phyloP scores from a whole-genome alignment of 1,140 invertebrate species.

The Bemisia tabaci region DNA sequence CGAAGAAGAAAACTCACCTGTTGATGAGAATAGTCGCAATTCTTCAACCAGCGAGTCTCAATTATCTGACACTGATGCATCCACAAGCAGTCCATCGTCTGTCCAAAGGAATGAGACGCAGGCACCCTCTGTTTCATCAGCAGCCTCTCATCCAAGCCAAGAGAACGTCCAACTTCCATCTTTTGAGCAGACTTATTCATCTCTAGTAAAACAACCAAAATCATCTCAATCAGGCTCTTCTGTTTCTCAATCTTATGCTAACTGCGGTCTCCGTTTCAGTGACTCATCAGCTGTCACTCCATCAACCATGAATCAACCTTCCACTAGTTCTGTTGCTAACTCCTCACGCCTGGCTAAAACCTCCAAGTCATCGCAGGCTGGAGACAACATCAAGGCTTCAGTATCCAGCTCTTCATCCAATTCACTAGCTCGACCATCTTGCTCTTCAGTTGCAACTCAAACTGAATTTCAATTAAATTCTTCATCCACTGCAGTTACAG shows the following conservation, averaged over 20 bases:
- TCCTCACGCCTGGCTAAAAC: too few species aligned
- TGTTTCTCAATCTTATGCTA: neutral
- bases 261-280: constrained; percentile 10
- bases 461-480: neutral
- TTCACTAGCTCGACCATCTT: too few species aligned
- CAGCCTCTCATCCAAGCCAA: neutral
- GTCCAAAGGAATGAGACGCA: neutral
- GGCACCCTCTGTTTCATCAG: neutral
- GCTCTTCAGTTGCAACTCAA: constrained; percentile 24
- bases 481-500: neutral
- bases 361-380: too few species aligned
- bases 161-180: constrained; percentile 16
- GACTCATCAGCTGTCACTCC: constrained; percentile 33
- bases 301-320: constrained; percentile 37
- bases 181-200: constrained; percentile 14
- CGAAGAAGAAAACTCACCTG: neutral
- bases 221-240: neutral
- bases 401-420: too few species aligned
- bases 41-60: neutral
- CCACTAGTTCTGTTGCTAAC: too few species aligned
- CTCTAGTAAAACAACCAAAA: constrained; percentile 7
- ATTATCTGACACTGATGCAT: neutral
- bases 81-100: neutral
- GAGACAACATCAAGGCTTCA: too few species aligned
- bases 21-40: neutral